Base-by-base conservation (phyloP, 2,113 vertebrate genomes). In the Alethe castanea region DNA sequence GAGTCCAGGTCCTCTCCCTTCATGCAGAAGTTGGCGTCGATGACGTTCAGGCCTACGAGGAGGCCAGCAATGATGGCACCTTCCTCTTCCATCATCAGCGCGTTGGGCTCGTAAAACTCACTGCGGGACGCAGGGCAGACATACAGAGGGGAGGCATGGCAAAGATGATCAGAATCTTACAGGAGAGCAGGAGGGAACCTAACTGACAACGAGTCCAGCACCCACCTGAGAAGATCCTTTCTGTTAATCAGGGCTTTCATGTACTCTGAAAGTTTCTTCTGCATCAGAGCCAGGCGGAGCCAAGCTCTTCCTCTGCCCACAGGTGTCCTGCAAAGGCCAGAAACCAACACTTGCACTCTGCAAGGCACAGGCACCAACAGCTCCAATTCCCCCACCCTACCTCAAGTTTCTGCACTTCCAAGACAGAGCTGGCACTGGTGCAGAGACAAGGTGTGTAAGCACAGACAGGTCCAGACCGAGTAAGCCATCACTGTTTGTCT, bases 241-340 rank as follows among this genome's bases (percentile, higher is more conserved):
- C 99, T 99, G 96, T 99, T 99, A 95, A 99, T 99, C 97, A 99
- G 98, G 86, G 99, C 99, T 97, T 99, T 99, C 99, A 99, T 99
- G 94, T 99, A 99, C 90, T 99, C 99, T 0, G 99, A 99, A 57
- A 99, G 99, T 86, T 99, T 99, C 98, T 99, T 99, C 97, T 99
- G 99, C 99, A 99, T 99, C 57, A 99, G 94, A 29, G 99, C 99
- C 96, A 99, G 95, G 48, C 99, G 98, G 54, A 99, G 98, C 99
- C 99, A 99, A 47, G 99, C 99, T 61, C 99, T 98, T 64, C 99
- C 99, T 98, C 99, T 98, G 54, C 99, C 99, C 54, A 99, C 97
- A 19, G 99, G 99, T 10, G 99, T 99, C 96, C 99, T 99, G 82
- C 81, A 86, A 71, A 86, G 64, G 72, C 90, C 44, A 94, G 13